phyloP scores from a whole-genome alignment of 1,140 invertebrate species.

The Cotesia typhae region DNA sequence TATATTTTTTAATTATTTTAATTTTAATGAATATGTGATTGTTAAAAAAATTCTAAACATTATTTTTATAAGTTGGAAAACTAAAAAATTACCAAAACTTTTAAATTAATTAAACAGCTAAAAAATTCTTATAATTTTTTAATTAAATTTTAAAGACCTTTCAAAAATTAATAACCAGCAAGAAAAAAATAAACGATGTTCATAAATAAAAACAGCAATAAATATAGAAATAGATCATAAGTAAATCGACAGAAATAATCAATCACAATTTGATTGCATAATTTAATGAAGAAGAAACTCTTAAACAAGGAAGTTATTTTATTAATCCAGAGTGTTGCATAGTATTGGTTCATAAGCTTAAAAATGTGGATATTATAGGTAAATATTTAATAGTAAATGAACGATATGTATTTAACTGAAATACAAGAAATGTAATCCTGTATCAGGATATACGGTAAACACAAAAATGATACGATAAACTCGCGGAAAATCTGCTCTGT shows the following conservation, averaged over 20 bases:
- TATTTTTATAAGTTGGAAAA: no score
- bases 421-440: constrained; percentile 14
- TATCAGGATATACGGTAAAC: constrained; percentile 21
- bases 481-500: constrained; percentile 20
- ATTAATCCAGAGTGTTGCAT: constrained; percentile 2
- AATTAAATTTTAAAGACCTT: no score
- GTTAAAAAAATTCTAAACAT: no score
- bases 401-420: background rate
- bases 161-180: no score
- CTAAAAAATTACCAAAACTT: no score
- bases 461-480: constrained; percentile 19
- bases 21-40: no score
- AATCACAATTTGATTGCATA: constrained; percentile 13
- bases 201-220: background rate
- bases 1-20: no score
- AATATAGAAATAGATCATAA: background rate
- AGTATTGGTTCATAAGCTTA: background rate
- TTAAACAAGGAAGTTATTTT: constrained; percentile 24
- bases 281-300: background rate
- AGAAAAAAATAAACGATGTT: constrained; percentile 2
- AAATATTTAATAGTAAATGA: background rate
- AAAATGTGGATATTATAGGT: background rate
- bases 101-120: no score
- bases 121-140: no score
- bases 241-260: constrained; percentile 3